A percentile compares a stretch with the other conserved stretches of the same genome.
Conservation (phyloP, 2,797 vertebrate species). For the Anisognathus igniventris region DNA sequence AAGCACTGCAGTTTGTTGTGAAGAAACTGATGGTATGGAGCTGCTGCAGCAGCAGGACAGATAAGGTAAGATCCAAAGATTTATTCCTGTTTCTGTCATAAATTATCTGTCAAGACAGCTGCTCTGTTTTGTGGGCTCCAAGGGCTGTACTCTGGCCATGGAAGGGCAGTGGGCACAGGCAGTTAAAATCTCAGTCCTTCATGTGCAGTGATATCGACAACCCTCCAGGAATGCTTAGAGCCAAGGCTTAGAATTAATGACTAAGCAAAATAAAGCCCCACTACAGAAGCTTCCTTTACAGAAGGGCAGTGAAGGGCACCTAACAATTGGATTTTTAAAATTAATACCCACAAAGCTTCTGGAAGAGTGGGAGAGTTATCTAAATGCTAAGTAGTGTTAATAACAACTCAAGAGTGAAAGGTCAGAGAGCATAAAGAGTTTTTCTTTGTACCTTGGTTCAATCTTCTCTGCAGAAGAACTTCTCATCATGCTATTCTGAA, state of each 20-base stretch:
- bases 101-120: not conserved
- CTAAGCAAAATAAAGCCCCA: not conserved
- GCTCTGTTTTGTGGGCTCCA: not conserved
- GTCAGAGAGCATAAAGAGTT: not conserved
- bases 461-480: slow-evolving; percentile 85
- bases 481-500: slow-evolving; percentile 94
- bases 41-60: not conserved
- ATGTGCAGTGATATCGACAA: not conserved
- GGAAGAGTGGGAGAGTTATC: not conserved
- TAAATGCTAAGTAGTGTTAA: slow-evolving; percentile 17
- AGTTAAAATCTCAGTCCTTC: not conserved
- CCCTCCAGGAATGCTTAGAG: not conserved
- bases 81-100: not conserved
- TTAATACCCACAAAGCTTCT: not conserved
- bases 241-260: not conserved
- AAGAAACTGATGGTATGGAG: not conserved
- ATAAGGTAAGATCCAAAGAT: not conserved
- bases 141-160: not conserved
- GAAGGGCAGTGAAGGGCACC: not conserved
- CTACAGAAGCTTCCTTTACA: not conserved
- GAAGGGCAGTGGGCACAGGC: not conserved
- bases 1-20: not conserved
- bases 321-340: not conserved
- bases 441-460: slow-evolving; percentile 85
- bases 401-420: not conserved